Base-by-base conservation (phyloP, 2,113 vertebrate species). In the Rafetus swinhoei region DNA sequence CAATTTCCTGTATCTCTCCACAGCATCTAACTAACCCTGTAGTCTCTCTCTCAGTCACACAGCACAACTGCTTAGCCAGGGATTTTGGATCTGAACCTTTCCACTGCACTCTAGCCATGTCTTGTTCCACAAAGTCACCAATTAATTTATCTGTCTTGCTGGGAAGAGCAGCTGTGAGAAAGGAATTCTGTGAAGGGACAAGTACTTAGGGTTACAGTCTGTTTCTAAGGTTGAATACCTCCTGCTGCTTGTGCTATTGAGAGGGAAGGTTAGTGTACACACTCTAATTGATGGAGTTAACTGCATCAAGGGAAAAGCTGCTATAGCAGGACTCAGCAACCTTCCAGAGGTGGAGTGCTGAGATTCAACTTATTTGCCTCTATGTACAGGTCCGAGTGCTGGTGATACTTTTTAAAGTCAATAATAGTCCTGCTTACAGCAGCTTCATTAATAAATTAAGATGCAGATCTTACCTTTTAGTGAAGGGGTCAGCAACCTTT, bases 121-220 rank as follows among this genome's bases (percentile, higher is more conserved):
- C 1, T 0, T 79, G 24, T 32, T 92, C 85, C 32, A 85, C 35
- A 92, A 90, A 93, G 54, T 79, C 82, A 54, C 69, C 0, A 0
- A 81, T 90, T 95, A 95, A 90, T 96, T 93, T 93, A 84, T 93
- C 90, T 88, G 55, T 82, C 94, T 94, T 90, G 50, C 57, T 0
- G 1, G 79, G 91, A 95, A 93, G 19, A 5, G 53, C 85, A 56
- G 82, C 81, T 59, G 14, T 83, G 76, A 95, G 62, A 59, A 87
- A 92, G 53, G 55, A 93, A 91, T 91, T 93, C 84, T 0, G 8
- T 81, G 84, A 90, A 79, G 81, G 45, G 85, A 82, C 25, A 62
- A 84, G 35, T 57, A 91, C 77, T 88, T 21, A 65, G 85, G 92
- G 92, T 96, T 93, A 95, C 90, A 89, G 35, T 60, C 55, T 85